Percentiles rank a stretch among this genome's conserved stretches.
Evolutionary conservation across 2,113 vertebrate species (phyloP).

Genomic region (Lepus timidus): DNA sequence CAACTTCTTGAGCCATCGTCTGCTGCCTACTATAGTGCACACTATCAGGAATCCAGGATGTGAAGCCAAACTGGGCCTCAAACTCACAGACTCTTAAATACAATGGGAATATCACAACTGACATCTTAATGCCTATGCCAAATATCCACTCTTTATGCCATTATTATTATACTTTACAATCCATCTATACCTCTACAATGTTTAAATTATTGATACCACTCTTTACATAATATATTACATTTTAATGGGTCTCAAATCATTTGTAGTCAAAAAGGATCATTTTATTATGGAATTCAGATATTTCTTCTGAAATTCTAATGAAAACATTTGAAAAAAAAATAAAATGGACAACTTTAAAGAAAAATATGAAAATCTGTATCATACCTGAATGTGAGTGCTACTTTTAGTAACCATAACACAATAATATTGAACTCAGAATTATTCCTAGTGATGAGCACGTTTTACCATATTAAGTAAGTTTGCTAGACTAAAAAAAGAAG

Average conservation of each 20-base stretch:
- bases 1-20: too few relatives aligned
- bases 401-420: neutral
- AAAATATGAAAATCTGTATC: neutral
- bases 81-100: too few relatives aligned
- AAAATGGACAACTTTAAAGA: neutral
- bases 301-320: neutral
- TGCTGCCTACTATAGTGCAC: too few relatives aligned
- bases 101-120: too few relatives aligned
- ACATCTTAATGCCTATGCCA: too few relatives aligned
- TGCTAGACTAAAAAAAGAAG: neutral
- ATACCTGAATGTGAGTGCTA: neutral
- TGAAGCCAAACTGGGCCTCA: too few relatives aligned
- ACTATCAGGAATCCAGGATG: too few relatives aligned
- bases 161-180: neutral
- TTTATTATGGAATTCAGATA: neutral
- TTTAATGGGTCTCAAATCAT: slow-evolving; percentile 33
- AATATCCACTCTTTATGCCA: too few relatives aligned
- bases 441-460: neutral
- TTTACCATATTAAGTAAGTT: neutral
- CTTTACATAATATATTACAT: neutral
- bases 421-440: neutral
- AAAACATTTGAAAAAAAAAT: slow-evolving; percentile 12
- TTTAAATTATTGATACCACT: neutral
- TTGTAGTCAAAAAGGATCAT: slow-evolving; percentile 16
- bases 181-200: neutral